Base-by-base conservation (phyloP, 2,113 vertebrate genomes). In the Archocentrus centrarchus region DNA sequence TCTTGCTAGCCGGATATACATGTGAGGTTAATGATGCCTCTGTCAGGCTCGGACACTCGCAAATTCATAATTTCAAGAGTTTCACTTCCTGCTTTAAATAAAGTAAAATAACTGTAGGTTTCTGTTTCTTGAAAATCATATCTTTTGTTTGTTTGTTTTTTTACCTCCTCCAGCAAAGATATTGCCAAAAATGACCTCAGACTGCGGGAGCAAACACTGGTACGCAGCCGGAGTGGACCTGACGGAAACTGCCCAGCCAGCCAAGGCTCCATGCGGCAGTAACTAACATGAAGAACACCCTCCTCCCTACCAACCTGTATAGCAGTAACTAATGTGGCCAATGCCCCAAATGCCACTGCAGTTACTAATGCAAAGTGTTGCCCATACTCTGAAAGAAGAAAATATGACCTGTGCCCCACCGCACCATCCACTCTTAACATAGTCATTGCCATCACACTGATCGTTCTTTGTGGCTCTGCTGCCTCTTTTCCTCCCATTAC, bases 151-250 rank as follows among this genome's bases (percentile, higher is more conserved):
- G 2, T 2, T 77, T 75, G 35, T 27, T 55, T 61, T 86, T 59
- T 75, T 7, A 6, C 14, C 41, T 17, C 53, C 20, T 79, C 7
- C 79, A 97, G 96, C 98, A 83, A 99, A 99, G 96, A 98, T 97
- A 93, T 95, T 99, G 96, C 98, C 98, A 22, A 99, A 99, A 99
- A 94, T 58, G 98, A 99, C 97, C 97, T 86, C 97, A 98, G 94
- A 96, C 96, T 88, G 86, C 96, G 77, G 97, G 97, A 92, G 88
- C 95, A 83, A 98, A 79, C 92, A 97, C 96, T 70, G 95, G 95
- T n/a, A 80, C 95, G 97, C 93, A 97, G 95, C 97, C 96, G 97
- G 97, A 80, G 98, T 98, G 94, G 97, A 97, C 92, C 97, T 99
- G 94, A 97, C 98, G 60, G 98, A 99, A 94, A 94, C 97, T 24